Conservation (phyloP, 2,888 invertebrate genomes). For the Nineta flava region DNA sequence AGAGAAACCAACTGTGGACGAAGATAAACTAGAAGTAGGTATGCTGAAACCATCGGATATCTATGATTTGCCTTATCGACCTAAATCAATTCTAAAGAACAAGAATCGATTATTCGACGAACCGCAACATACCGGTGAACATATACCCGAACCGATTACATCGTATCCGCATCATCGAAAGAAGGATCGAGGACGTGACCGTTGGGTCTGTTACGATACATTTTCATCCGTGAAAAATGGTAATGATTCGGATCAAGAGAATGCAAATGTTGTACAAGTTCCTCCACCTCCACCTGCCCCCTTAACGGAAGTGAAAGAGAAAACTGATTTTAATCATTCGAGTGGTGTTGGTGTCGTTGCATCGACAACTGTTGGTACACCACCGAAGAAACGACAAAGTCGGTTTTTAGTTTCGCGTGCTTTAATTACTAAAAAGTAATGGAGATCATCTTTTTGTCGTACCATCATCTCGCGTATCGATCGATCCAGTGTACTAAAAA, state of each 20-base stretch:
- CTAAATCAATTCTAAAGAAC: slow-evolving; percentile 6
- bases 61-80: slow-evolving; percentile 18
- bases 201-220: slow-evolving; percentile 3
- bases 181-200: background rate
- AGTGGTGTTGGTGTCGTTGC: background rate
- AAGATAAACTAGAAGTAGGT: slow-evolving; percentile 9
- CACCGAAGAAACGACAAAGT: slow-evolving; percentile 4
- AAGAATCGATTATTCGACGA: slow-evolving; percentile 4
- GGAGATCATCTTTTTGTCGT: no score
- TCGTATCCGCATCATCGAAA: background rate
- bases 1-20: background rate
- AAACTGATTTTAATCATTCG: background rate
- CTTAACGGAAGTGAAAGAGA: slow-evolving; percentile 3
- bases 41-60: slow-evolving; percentile 32
- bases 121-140: slow-evolving; percentile 1
- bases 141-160: background rate
- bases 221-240: slow-evolving; percentile 1
- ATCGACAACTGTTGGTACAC: background rate
- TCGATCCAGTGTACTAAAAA: no score
- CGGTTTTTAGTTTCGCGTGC: slow-evolving; percentile 5
- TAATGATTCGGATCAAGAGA: slow-evolving; percentile 4
- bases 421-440: background rate
- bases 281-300: background rate
- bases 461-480: no score
- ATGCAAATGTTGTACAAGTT: background rate